Evolutionary conservation across 1,140 invertebrate genomes (phyloP).

Genomic region (Zeugodacus cucurbitae): DNA sequence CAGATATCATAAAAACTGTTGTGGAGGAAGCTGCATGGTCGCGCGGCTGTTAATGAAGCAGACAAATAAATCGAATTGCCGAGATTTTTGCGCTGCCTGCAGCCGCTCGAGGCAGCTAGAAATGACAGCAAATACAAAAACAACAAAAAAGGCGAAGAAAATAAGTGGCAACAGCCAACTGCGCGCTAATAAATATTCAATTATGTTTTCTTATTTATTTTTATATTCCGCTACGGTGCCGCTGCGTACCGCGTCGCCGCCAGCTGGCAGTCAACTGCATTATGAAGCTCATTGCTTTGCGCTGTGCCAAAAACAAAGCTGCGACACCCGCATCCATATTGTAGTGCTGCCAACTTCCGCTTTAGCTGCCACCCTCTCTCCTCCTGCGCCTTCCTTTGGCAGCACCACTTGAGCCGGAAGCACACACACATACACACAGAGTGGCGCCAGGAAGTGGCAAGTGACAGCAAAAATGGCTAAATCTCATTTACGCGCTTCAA

Average conservation of each 20-base stretch:
- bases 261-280: conserved; percentile 1
- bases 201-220: not conserved
- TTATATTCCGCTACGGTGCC: not conserved
- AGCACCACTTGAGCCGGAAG: not conserved
- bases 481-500: conserved; percentile 38
- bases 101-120: not conserved
- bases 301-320: conserved; percentile 10
- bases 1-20: not conserved
- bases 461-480: conserved; percentile 36
- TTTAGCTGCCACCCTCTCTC: not conserved
- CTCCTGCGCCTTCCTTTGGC: not conserved
- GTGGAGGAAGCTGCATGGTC: not conserved
- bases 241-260: not conserved
- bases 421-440: not conserved
- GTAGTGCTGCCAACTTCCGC: not conserved
- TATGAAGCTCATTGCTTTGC: not conserved
- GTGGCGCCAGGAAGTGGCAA: conserved; percentile 34
- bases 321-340: not conserved
- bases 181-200: conserved; percentile 28
- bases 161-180: not conserved
- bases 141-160: not conserved
- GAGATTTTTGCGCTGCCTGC: conserved; percentile 1
- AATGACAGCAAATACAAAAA: not conserved
- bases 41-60: not conserved
- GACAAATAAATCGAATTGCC: conserved; percentile 28